Evolutionary conservation across 2,113 vertebrate genomes (phyloP).

Genomic region (Anarhynchus alexandrinus): DNA sequence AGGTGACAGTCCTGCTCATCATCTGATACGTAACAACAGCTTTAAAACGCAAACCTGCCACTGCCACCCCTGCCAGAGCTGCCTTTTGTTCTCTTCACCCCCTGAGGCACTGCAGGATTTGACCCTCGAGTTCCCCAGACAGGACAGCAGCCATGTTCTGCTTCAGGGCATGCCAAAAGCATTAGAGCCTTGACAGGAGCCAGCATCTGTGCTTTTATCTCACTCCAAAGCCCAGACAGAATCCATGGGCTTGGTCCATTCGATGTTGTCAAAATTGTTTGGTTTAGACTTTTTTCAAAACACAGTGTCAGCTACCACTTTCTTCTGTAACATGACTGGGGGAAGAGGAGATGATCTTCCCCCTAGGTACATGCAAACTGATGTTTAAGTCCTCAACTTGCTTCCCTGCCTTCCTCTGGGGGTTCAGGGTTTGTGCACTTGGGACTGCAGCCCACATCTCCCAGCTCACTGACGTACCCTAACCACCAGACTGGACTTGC

Average conservation of each 20-base stretch:
- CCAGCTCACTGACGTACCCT: background rate
- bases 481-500: background rate
- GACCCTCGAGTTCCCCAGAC: background rate
- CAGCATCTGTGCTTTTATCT: background rate
- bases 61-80: background rate
- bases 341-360: no score
- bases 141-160: background rate
- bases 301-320: background rate
- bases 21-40: background rate
- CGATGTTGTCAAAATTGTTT: background rate
- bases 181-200: background rate
- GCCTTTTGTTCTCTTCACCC: background rate
- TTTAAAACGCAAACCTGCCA: background rate
- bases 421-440: background rate
- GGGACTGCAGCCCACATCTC: background rate
- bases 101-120: background rate
- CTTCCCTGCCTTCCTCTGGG: background rate
- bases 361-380: background rate
- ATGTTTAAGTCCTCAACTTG: background rate
- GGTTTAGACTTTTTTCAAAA: background rate
- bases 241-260: background rate
- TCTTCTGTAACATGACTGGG: background rate
- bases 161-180: background rate
- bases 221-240: background rate
- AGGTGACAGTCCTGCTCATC: background rate